Conservation (phyloP, 2,888 invertebrate species). For the Achlya flavicornis region DNA sequence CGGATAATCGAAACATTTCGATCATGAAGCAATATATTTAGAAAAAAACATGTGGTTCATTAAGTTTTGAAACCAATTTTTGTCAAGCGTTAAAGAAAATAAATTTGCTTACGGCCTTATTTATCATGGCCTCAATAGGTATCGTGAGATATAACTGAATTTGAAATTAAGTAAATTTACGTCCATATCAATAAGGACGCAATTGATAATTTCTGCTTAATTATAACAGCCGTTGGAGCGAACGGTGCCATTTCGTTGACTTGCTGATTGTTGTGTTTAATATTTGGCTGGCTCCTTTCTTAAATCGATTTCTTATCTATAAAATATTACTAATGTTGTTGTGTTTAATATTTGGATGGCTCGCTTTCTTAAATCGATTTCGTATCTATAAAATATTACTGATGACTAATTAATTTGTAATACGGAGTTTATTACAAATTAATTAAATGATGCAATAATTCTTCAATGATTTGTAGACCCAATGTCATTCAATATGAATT, state of each 20-base stretch:
- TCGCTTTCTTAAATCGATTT: no score
- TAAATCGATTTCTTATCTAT: slow-evolving; percentile 17
- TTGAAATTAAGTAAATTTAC: slow-evolving; percentile 44
- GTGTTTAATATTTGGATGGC: slow-evolving; percentile 22
- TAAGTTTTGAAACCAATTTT: not conserved
- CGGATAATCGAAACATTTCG: slow-evolving; percentile 36
- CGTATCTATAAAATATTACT: not conserved
- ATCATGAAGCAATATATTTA: slow-evolving; percentile 18
- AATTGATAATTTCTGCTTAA: slow-evolving; percentile 57
- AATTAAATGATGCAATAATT: not conserved
- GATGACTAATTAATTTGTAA: no score
- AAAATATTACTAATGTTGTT: slow-evolving; percentile 19
- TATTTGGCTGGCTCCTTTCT: slow-evolving; percentile 20
- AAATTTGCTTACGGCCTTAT: not conserved
- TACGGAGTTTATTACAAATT: no score
- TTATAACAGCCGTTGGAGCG: slow-evolving; percentile 46
- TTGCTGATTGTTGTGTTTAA: slow-evolving; percentile 27
- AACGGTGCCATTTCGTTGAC: slow-evolving; percentile 36
- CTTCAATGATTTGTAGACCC: not conserved
- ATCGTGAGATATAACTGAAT: slow-evolving; percentile 23
- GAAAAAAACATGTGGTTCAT: not conserved
- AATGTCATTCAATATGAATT: not conserved
- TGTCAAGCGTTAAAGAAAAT: not conserved
- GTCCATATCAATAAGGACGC: slow-evolving; percentile 49
- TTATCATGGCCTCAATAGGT: not conserved